A percentile compares a stretch with the other conserved stretches of the same genome.
Evolutionary conservation across 2,797 vertebrate species (phyloP).

Genomic region (Ficedula albicollis): DNA sequence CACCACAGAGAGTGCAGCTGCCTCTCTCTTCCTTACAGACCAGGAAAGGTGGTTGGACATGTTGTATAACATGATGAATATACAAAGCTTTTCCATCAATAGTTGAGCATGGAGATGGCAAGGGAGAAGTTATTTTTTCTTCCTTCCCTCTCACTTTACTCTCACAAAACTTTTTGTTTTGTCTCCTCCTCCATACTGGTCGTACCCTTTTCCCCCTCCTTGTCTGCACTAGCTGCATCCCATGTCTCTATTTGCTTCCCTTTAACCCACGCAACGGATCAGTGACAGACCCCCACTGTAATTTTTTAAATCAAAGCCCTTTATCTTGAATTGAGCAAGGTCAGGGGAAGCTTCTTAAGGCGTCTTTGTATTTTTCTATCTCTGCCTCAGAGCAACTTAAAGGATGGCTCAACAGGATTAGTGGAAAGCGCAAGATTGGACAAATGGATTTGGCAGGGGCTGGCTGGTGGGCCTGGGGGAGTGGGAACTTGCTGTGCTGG

Average conservation of each 20-base stretch:
- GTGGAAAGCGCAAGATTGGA: slow-evolving; percentile 30
- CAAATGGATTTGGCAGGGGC: slow-evolving; percentile 65
- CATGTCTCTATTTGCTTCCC: slow-evolving; percentile 29
- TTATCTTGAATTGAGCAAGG: slow-evolving; percentile 62
- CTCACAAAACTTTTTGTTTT: no score
- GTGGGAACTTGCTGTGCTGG: background rate
- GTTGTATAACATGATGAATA: background rate
- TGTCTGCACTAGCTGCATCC: background rate
- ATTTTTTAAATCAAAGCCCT: slow-evolving; percentile 60
- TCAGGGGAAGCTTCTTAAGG: slow-evolving; percentile 54
- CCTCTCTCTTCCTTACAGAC: background rate
- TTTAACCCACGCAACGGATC: slow-evolving; percentile 18
- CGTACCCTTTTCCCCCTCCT: background rate
- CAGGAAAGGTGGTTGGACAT: background rate
- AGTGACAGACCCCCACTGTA: slow-evolving; percentile 30
- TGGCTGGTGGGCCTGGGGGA: slow-evolving; percentile 55
- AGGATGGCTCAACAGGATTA: slow-evolving; percentile 65
- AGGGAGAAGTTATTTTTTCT: background rate
- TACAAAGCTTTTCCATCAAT: background rate
- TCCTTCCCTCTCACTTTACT: background rate
- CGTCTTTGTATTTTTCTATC: slow-evolving; percentile 47
- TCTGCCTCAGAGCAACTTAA: slow-evolving; percentile 58
- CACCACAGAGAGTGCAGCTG: accelerated
- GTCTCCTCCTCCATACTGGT: background rate
- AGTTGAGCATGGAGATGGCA: accelerated